A percentile compares a stretch with the other conserved stretches of the same genome.
Evolutionary conservation across 2,797 vertebrate genomes (phyloP).

Genomic region (Smutsia temminckii): DNA sequence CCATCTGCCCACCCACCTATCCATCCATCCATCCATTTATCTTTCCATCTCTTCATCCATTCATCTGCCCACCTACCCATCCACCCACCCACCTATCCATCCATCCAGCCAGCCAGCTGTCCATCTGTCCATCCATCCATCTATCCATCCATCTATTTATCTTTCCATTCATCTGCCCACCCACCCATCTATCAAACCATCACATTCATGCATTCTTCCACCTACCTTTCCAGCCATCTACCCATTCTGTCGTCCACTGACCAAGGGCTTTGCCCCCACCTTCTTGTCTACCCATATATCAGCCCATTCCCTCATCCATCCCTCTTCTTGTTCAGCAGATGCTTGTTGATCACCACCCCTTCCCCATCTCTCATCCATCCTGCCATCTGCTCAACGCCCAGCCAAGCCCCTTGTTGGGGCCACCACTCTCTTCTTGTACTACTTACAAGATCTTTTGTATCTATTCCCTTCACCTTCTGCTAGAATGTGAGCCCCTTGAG

Average conservation of each 20-base stretch:
- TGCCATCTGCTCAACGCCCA: not conserved
- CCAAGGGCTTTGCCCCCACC: not conserved
- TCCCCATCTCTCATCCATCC: not conserved
- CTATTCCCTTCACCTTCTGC: not conserved
- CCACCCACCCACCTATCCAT: not conserved
- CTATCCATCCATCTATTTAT: no score
- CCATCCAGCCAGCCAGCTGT: not conserved
- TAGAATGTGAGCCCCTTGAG: not conserved
- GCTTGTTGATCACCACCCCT: no score
- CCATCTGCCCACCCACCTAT: fast-evolving
- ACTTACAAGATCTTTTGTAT: not conserved
- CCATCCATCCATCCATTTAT: not conserved
- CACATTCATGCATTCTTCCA: not conserved
- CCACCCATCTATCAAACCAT: not conserved
- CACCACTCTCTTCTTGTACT: not conserved
- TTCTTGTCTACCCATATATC: not conserved
- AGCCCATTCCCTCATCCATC: not conserved
- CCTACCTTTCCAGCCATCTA: not conserved
- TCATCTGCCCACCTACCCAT: no score
- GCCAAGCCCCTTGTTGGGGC: not conserved
- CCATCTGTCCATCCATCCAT: not conserved
- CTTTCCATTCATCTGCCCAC: not conserved
- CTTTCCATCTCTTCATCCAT: no score
- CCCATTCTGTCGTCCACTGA: not conserved
- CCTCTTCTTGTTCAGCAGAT: not conserved